Conservation (phyloP, 2,888 invertebrate species). For the Diarsia mendica region DNA sequence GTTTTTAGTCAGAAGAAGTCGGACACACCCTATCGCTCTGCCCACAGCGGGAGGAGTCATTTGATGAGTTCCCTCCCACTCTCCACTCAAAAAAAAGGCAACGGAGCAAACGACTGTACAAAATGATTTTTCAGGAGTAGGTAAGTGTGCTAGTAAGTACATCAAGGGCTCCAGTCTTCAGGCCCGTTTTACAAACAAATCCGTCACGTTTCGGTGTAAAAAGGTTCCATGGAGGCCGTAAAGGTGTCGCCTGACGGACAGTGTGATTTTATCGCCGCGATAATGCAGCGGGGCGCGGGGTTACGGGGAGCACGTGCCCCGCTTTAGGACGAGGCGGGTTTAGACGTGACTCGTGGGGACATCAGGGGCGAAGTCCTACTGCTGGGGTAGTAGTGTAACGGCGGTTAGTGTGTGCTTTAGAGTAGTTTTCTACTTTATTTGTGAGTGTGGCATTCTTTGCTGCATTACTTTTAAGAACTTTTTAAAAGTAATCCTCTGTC, state of each 20-base stretch:
- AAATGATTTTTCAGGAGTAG: neutral
- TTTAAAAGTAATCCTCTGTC: neutral
- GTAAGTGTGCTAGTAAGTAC: conserved; percentile 5
- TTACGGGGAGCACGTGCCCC: conserved; percentile 54
- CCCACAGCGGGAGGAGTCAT: too few relatives aligned
- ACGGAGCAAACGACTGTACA: neutral
- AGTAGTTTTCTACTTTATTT: neutral
- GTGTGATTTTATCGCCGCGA: conserved; percentile 64
- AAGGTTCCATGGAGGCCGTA: conserved; percentile 49
- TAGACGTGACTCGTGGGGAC: conserved; percentile 54
- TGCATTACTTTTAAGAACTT: neutral
- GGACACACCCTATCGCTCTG: too few relatives aligned
- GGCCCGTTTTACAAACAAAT: conserved; percentile 42
- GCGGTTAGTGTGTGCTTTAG: neutral
- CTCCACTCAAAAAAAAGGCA: too few relatives aligned
- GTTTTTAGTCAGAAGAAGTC: too few relatives aligned
- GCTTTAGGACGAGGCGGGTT: conserved; percentile 44
- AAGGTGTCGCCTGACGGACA: conserved; percentile 58
- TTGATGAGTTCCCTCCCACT: too few relatives aligned
- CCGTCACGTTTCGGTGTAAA: conserved; percentile 55
- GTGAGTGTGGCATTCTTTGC: neutral
- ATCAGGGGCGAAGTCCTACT: neutral
- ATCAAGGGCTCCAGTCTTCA: conserved; percentile 14
- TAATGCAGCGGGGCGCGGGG: conserved; percentile 50
- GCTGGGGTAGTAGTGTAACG: conserved; percentile 17